Conservation (phyloP, 2,113 vertebrate genomes). For the Trematocara zebra region DNA sequence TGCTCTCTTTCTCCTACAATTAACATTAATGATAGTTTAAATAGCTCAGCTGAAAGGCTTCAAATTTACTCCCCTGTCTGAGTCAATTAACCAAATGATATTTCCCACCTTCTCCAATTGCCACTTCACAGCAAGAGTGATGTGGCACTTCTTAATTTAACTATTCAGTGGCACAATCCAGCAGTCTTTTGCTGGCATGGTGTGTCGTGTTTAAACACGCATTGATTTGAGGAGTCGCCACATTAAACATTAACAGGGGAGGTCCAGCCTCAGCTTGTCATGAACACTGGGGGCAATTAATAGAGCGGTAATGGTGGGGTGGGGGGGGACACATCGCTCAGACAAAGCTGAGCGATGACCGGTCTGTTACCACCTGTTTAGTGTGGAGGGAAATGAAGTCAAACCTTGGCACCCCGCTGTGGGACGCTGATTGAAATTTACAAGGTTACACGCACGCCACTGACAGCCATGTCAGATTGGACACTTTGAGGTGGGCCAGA, state of each 20-base stretch:
- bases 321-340: constrained; percentile 23
- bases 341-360: constrained; percentile 48
- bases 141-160: constrained; percentile 44
- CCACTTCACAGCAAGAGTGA: constrained; percentile 32
- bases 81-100: constrained; percentile 66
- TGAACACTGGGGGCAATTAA: constrained; percentile 63
- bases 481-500: constrained; percentile 20
- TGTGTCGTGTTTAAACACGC: constrained; percentile 57
- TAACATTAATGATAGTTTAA: constrained; percentile 54
- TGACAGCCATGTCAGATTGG: constrained; percentile 58
- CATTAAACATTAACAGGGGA: constrained; percentile 70
- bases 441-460: constrained; percentile 52
- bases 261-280: constrained; percentile 40
- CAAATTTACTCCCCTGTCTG: constrained; percentile 50
- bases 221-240: constrained; percentile 68
- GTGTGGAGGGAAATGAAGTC: constrained; percentile 49
- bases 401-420: constrained; percentile 55
- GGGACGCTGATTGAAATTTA: constrained; percentile 67
- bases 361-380: constrained; percentile 54
- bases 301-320: constrained; percentile 57
- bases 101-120: constrained; percentile 24
- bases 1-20: constrained; percentile 3
- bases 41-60: constrained; percentile 42
- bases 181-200: constrained; percentile 3
- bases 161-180: not conserved